Evolutionary conservation across 2,888 invertebrate species (phyloP), one percentile per base, ranked within the genome.

Genomic region (Ennomos fuscantarius): DNA sequence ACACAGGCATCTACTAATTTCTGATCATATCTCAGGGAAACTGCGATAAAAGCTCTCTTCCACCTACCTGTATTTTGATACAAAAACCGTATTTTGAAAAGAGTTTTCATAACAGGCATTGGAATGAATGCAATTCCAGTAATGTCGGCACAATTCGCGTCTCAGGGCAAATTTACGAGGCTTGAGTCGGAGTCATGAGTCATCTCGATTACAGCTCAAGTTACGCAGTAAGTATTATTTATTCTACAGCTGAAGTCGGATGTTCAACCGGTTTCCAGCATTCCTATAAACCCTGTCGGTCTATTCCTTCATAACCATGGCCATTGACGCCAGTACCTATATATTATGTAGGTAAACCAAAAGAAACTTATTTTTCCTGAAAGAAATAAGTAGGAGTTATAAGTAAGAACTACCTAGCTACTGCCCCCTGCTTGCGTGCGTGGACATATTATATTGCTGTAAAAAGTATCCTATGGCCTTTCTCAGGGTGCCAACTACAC

Each of bases 251-350:
- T 54, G 36, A 31, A 58, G 60, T 82, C 88, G 88, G 89, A 89
- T 87, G 81, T 80, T 62, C 68, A 76, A 83, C 82, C 82, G 86
- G 86, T 84, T 84, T 73, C 68, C 62, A 73, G 73, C 85, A 87
- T 89, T 88, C 86, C 83, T 85, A 78, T 82, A 79, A 82, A 79
- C 80, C 79, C 75, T 75, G 72, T 66, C 66, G 69, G 55, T 63
- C 69, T 70, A 65, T 66, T 70, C 68, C 71, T 70, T 6, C 24
- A 24, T 6, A 6, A 32, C 49, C 32, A 37, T 33, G 42, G 42
- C 58, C 59, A 69, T 68, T 68, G 70, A 69, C 62, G 68, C 6
- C 15, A 15, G 15, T 15, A 15, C 15, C 15, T 15, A 15, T 15
- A 2, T 2, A 15, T 1, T 3, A 5, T 24, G 24, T 24, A 24